phyloP scores from a whole-genome alignment of 2,888 invertebrate species.

The Drosophila tripunctata region DNA sequence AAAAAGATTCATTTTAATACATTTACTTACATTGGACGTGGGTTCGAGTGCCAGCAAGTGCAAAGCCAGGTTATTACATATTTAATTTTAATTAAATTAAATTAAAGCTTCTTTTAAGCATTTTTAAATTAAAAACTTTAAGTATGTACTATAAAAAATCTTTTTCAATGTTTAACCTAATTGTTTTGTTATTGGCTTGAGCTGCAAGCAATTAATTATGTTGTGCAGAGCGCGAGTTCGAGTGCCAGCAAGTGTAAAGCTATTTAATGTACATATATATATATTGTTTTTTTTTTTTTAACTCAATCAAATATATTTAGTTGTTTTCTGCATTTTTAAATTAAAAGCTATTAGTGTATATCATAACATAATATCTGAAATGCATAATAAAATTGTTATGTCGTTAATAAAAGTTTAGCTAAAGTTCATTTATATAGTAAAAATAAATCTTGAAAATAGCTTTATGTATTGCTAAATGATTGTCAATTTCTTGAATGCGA shows the following conservation, averaged over 20 bases:
- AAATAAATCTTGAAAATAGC: constrained; percentile 3
- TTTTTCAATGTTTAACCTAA: too few relatives aligned
- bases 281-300: too few relatives aligned
- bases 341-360: background rate
- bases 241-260: background rate
- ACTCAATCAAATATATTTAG: too few relatives aligned
- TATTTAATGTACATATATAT: background rate
- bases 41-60: constrained; percentile 14
- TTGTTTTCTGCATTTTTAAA: too few relatives aligned
- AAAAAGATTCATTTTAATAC: background rate
- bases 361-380: background rate
- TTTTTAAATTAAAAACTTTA: too few relatives aligned
- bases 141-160: too few relatives aligned
- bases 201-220: too few relatives aligned
- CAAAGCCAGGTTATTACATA: background rate
- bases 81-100: background rate
- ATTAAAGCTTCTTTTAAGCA: too few relatives aligned
- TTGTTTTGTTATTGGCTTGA: too few relatives aligned
- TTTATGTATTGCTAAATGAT: constrained; percentile 2
- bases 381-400: background rate
- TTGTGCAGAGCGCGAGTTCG: too few relatives aligned
- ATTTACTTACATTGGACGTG: background rate
- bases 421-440: background rate
- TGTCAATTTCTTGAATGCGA: constrained; percentile 4
- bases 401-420: background rate